Conservation (phyloP, 2,888 invertebrate species). For the Cantharis nigra region DNA sequence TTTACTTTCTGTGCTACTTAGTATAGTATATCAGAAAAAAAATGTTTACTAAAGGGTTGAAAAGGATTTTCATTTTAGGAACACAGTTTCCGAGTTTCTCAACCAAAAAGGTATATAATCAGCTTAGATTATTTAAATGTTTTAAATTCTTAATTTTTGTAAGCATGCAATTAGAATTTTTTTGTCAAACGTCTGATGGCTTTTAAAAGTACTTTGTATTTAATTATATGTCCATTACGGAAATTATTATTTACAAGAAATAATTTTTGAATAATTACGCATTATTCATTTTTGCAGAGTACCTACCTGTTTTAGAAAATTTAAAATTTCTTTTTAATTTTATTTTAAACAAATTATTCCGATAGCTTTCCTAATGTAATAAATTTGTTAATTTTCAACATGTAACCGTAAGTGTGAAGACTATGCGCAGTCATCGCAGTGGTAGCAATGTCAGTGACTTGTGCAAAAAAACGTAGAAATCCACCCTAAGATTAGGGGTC, state of each 20-base stretch:
- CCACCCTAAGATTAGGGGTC: constrained; percentile 15
- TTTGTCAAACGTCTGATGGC: background rate
- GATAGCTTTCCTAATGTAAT: background rate
- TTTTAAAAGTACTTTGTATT: background rate
- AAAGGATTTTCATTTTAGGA: too few species aligned
- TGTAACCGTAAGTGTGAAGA: constrained; percentile 21
- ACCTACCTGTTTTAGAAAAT: too few species aligned
- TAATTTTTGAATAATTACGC: background rate
- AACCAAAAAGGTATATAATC: too few species aligned
- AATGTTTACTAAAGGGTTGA: too few species aligned
- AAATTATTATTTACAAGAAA: background rate
- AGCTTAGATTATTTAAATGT: too few species aligned
- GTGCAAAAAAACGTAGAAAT: constrained; percentile 12
- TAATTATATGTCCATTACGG: background rate
- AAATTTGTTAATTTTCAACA: background rate
- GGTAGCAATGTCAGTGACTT: constrained; percentile 19
- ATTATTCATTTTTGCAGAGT: background rate
- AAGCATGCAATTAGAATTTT: background rate
- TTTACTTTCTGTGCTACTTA: too few species aligned
- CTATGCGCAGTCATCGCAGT: constrained; percentile 22
- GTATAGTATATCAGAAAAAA: too few species aligned
- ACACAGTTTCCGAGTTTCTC: too few species aligned
- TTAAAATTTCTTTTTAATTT: background rate
- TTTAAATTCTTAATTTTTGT: background rate
- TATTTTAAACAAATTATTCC: background rate